Evolutionary conservation across 2,113 vertebrate species (phyloP).

Genomic region (Salvelinus fontinalis): DNA sequence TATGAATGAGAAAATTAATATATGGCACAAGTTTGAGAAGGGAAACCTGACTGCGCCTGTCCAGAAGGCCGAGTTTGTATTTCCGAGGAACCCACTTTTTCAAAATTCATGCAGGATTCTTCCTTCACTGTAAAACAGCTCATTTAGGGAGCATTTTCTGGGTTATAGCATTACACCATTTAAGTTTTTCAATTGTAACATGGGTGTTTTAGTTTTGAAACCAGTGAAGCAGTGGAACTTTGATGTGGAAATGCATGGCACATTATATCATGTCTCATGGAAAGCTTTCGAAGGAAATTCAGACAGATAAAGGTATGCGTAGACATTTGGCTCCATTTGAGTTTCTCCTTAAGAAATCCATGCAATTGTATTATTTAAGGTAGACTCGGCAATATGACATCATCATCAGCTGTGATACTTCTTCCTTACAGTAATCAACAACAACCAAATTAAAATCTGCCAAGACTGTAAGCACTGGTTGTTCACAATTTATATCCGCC

Average conservation of each 20-base stretch:
- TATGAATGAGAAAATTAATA: slow-evolving; percentile 68
- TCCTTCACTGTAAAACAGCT: slow-evolving; percentile 65
- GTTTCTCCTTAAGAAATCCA: background rate
- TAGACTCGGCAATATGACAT: too few species aligned
- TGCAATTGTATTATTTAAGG: background rate
- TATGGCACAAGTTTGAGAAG: slow-evolving; percentile 37
- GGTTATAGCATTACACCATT: slow-evolving; percentile 46
- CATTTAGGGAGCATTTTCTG: slow-evolving; percentile 62
- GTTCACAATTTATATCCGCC: too few species aligned
- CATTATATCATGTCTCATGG: slow-evolving; percentile 42
- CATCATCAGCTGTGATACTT: too few species aligned
- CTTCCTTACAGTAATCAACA: too few species aligned
- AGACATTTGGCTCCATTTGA: slow-evolving; percentile 24
- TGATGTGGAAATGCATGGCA: slow-evolving; percentile 58
- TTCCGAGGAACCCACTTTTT: slow-evolving; percentile 64
- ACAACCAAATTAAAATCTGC: too few species aligned
- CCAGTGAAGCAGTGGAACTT: slow-evolving; percentile 42
- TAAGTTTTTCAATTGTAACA: slow-evolving; percentile 63
- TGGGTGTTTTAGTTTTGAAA: slow-evolving; percentile 50
- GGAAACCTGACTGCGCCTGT: slow-evolving; percentile 57
- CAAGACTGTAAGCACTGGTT: too few species aligned
- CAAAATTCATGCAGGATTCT: slow-evolving; percentile 61
- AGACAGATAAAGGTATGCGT: slow-evolving; percentile 24
- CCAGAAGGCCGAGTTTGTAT: slow-evolving; percentile 62
- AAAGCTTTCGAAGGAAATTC: slow-evolving; percentile 39